These are phyloP conservation scores for Leptoteleia sp. DNA, from an alignment of 1,140 invertebrate genomes.

Conservation along the genomic window DNA sequence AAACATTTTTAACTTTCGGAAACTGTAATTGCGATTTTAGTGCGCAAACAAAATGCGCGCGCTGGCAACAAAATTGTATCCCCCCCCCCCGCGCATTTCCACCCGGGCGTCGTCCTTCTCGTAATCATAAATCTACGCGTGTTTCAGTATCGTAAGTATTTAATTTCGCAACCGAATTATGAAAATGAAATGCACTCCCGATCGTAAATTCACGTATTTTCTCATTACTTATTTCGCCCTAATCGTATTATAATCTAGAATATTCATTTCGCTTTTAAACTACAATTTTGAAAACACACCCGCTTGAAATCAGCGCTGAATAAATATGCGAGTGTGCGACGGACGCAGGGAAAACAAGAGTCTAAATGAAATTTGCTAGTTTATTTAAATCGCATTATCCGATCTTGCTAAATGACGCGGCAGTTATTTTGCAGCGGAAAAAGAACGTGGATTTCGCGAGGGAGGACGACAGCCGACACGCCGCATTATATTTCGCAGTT, in stretches of 20 bases:
- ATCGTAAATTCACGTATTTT: slow-evolving; percentile 36
- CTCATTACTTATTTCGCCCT: slow-evolving; percentile 52
- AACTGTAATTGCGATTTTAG: slow-evolving; percentile 1
- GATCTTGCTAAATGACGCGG: slow-evolving; percentile 51
- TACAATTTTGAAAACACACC: slow-evolving; percentile 30
- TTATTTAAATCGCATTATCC: slow-evolving; percentile 60
- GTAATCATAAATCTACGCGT: slow-evolving; percentile 33
- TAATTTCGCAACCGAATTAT: slow-evolving; percentile 45
- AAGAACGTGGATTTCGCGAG: slow-evolving; percentile 46
- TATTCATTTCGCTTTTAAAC: slow-evolving; percentile 35
- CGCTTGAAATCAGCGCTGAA: slow-evolving; percentile 25
- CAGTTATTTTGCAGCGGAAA: slow-evolving; percentile 34
- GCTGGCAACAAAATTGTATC: slow-evolving; percentile 12
- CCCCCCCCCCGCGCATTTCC: no score
- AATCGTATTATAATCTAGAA: slow-evolving; percentile 44
- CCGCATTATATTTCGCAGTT: slow-evolving; percentile 54
- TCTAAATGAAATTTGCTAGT: slow-evolving; percentile 54
- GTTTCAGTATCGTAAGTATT: slow-evolving; percentile 18
- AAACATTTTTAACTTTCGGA: slow-evolving; percentile 11
- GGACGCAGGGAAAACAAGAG: slow-evolving; percentile 30
- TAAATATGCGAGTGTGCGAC: slow-evolving; percentile 45
- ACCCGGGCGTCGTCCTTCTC: neutral
- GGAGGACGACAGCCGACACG: slow-evolving; percentile 19
- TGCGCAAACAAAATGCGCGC: slow-evolving; percentile 2
- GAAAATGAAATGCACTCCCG: slow-evolving; percentile 30